Conservation (phyloP, 2,113 vertebrate genomes). For the Dermatemys mawii region DNA sequence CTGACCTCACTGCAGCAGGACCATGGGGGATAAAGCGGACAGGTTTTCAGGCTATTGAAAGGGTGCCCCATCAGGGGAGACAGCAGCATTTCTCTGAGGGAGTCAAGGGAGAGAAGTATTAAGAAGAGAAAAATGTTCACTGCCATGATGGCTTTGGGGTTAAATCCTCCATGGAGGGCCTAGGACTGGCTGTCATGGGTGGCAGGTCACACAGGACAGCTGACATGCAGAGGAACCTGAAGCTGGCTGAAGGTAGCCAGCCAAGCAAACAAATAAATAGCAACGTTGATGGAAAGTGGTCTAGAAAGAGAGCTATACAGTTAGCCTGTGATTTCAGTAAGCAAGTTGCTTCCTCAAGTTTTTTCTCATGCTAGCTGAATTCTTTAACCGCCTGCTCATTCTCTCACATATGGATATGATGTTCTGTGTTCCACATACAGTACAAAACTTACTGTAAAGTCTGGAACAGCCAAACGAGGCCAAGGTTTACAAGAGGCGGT, state of each 20-base stretch:
- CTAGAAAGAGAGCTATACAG: background rate
- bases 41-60: conserved; percentile 42
- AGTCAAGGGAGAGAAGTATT: background rate
- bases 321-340: background rate
- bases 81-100: background rate
- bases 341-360: background rate
- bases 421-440: background rate
- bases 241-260: conserved; percentile 40
- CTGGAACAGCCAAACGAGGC: background rate
- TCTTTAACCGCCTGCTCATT: background rate
- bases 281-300: background rate
- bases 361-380: background rate
- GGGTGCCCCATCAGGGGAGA: background rate
- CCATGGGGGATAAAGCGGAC: conserved; percentile 39
- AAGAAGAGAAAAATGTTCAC: background rate
- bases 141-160: conserved; percentile 12
- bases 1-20: background rate
- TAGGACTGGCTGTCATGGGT: conserved; percentile 29
- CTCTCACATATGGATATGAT: background rate
- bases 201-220: conserved; percentile 31
- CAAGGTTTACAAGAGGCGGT: background rate
- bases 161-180: conserved; percentile 6
- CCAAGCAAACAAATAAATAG: background rate
- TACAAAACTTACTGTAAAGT: background rate
- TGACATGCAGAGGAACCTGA: conserved; percentile 5